These are phyloP conservation scores for Gymnoscopelus microlampas DNA, from an alignment of 2,797 vertebrate genomes.

Conservation along the genomic window DNA sequence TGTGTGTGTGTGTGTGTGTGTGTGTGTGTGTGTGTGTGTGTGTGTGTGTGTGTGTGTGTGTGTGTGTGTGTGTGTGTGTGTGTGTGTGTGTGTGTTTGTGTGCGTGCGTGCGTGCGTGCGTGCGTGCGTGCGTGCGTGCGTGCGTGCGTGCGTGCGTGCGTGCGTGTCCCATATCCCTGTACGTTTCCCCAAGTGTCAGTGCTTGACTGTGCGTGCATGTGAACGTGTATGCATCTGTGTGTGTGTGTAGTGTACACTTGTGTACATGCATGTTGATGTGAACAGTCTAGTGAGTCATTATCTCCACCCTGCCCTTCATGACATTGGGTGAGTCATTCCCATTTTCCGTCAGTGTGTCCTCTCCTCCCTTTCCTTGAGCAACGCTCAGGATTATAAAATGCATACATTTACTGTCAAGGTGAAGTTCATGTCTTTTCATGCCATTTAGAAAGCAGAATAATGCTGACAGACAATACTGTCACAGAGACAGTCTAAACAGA, in stretches of 20 bases:
- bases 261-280: not conserved
- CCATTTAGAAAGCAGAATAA: not conserved
- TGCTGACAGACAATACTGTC: slow-evolving; percentile 1
- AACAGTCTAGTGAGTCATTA: slow-evolving; percentile 6
- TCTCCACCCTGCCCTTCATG: slow-evolving; percentile 12
- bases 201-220: too few species aligned
- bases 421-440: slow-evolving; percentile 17
- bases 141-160: not conserved
- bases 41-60: slow-evolving; percentile 1
- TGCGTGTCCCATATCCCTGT: not conserved
- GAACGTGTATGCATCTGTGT: not conserved
- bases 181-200: not conserved
- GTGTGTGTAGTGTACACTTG: not conserved
- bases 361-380: slow-evolving; percentile 8
- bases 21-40: not conserved
- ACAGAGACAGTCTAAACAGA: not conserved
- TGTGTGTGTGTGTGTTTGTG: not conserved
- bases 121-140: not conserved
- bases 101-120: too few species aligned
- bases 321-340: slow-evolving; percentile 19
- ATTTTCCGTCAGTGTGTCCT: not conserved
- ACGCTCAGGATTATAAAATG: slow-evolving; percentile 21
- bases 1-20: not conserved
- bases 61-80: slow-evolving; percentile 5
- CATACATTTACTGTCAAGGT: slow-evolving; percentile 10